These are phyloP conservation scores for Carassius carassius DNA, from an alignment of 2,113 vertebrate genomes.

Conservation along the genomic window DNA sequence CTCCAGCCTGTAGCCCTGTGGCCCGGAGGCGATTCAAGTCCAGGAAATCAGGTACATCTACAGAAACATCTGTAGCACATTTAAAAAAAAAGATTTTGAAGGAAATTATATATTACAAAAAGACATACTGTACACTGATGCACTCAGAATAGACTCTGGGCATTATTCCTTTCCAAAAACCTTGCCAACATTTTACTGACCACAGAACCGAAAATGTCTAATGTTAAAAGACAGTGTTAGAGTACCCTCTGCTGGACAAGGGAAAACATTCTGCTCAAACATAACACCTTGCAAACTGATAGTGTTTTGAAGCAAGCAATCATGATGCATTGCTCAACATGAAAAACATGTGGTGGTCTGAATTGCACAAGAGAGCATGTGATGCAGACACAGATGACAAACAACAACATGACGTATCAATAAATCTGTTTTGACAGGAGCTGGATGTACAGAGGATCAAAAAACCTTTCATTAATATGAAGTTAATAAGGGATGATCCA, in stretches of 20 bases:
- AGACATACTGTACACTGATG: neutral
- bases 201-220: neutral
- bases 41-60: slow-evolving; percentile 95
- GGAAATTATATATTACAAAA: neutral
- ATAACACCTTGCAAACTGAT: slow-evolving; percentile 31
- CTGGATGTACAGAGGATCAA: neutral
- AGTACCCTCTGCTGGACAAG: slow-evolving; percentile 68
- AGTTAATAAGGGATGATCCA: neutral
- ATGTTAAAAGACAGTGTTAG: slow-evolving; percentile 30
- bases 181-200: neutral
- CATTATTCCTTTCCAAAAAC: slow-evolving; percentile 5
- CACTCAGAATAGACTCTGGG: neutral
- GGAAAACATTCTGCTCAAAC: slow-evolving; percentile 24
- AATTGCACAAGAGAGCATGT: slow-evolving; percentile 50
- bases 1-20: slow-evolving; percentile 87
- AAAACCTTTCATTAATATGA: neutral
- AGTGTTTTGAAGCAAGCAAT: slow-evolving; percentile 22
- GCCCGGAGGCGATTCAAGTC: slow-evolving; percentile 90
- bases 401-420: slow-evolving; percentile 20
- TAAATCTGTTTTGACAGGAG: slow-evolving; percentile 12
- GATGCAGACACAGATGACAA: slow-evolving; percentile 47
- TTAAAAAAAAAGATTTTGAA: neutral
- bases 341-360: slow-evolving; percentile 36
- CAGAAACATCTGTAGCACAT: slow-evolving; percentile 69
- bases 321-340: slow-evolving; percentile 45